Evolutionary conservation across 1,140 invertebrate genomes (phyloP).

Genomic region (Cepaea nemoralis): DNA sequence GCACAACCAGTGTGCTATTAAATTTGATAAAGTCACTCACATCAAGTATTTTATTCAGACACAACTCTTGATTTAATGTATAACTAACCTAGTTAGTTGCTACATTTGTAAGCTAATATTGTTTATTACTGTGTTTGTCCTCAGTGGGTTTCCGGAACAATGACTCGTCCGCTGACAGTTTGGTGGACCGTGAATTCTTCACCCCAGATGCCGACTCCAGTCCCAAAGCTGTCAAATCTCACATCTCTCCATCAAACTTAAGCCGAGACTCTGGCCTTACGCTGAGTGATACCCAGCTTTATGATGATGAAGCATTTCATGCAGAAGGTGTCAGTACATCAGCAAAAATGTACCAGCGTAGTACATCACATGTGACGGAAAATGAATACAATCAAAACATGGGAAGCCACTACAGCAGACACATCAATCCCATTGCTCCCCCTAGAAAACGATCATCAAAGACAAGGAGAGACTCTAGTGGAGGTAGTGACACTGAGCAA

Average conservation of each 20-base stretch:
- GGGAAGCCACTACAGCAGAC: not conserved
- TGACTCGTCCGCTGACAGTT: constrained; percentile 84
- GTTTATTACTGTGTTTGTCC: not conserved
- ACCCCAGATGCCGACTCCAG: constrained; percentile 72
- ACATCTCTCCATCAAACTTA: constrained; percentile 81
- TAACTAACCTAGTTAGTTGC: too few species aligned
- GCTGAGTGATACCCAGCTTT: constrained; percentile 83
- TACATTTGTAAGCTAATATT: not conserved
- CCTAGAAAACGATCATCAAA: constrained; percentile 47
- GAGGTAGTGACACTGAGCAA: not conserved
- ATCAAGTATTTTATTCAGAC: too few species aligned
- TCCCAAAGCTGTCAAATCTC: constrained; percentile 80
- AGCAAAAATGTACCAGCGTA: constrained; percentile 5
- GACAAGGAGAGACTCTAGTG: constrained; percentile 36
- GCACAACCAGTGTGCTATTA: too few species aligned
- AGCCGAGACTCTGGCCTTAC: constrained; percentile 89
- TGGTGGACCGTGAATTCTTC: constrained; percentile 79
- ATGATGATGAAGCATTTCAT: constrained; percentile 78
- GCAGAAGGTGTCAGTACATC: not conserved
- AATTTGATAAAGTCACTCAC: too few species aligned
- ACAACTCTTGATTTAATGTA: too few species aligned
- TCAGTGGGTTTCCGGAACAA: constrained; percentile 60
- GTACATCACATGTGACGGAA: constrained; percentile 16
- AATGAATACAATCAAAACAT: not conserved
- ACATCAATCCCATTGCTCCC: constrained; percentile 56